A percentile compares a stretch with the other conserved stretches of the same genome.
phyloP scores from a whole-genome alignment of 2,113 vertebrate species.

The Centropristis striata region DNA sequence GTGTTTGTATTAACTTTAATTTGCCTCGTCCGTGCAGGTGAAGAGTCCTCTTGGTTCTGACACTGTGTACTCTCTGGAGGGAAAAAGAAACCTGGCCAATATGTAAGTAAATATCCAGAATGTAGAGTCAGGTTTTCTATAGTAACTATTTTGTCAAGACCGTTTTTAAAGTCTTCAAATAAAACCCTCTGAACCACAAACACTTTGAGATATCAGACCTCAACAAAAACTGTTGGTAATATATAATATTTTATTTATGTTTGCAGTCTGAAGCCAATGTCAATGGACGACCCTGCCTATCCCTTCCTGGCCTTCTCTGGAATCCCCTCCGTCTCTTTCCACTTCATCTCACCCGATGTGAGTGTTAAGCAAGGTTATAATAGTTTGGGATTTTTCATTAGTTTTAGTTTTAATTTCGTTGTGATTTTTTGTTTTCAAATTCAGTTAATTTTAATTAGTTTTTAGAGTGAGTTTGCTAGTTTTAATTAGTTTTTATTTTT shows the following conservation, averaged over 20 bases:
- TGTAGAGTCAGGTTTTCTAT: background rate
- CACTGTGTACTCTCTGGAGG: slow-evolving; percentile 59
- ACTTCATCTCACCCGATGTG: slow-evolving; percentile 82
- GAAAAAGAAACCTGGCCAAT: slow-evolving; percentile 72
- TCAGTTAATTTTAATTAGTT: too few relatives aligned
- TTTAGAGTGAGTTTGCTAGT: too few relatives aligned
- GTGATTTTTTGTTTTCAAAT: too few relatives aligned
- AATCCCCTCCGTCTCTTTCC: slow-evolving; percentile 93
- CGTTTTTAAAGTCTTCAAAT: too few relatives aligned
- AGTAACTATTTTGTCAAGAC: background rate
- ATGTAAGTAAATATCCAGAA: slow-evolving; percentile 83
- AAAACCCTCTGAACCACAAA: too few relatives aligned
- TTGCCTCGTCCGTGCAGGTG: slow-evolving; percentile 81
- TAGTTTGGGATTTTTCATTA: too few relatives aligned
- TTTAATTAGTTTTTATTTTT: too few relatives aligned
- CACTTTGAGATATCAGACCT: too few relatives aligned
- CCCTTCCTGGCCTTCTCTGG: slow-evolving; percentile 92
- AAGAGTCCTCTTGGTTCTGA: slow-evolving; percentile 61
- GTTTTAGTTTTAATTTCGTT: too few relatives aligned
- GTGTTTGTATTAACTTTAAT: background rate
- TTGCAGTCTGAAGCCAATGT: slow-evolving; percentile 84
- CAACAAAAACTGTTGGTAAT: too few relatives aligned
- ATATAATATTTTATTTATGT: too few relatives aligned
- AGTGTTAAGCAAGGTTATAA: too few relatives aligned
- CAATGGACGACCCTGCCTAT: slow-evolving; percentile 89